These are phyloP conservation scores for Oscheius onirici DNA, from an alignment of 2,888 invertebrate species.

Conservation along the genomic window DNA sequence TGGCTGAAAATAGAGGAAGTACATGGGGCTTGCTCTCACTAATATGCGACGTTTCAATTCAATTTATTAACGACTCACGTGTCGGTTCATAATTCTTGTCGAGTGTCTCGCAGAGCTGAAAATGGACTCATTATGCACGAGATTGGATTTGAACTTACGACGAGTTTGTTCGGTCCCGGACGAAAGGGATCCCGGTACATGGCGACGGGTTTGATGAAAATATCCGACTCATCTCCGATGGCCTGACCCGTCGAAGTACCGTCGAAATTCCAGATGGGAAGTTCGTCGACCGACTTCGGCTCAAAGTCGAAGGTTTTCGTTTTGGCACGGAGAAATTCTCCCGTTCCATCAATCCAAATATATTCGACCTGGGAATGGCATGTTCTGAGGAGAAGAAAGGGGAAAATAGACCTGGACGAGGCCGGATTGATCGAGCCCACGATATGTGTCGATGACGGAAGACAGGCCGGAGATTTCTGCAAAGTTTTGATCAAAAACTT, in stretches of 20 bases:
- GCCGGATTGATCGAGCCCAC: slow-evolving; percentile 48
- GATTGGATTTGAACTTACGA: neutral
- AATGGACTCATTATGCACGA: too few relatives aligned
- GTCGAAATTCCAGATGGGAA: slow-evolving; percentile 73
- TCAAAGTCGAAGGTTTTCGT: slow-evolving; percentile 86
- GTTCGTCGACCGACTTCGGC: slow-evolving; percentile 78
- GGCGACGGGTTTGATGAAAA: slow-evolving; percentile 86
- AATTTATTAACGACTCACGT: slow-evolving; percentile 39
- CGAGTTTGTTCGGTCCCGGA: slow-evolving; percentile 61
- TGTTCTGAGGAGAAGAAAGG: too few relatives aligned
- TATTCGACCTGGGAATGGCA: slow-evolving; percentile 81
- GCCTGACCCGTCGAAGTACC: slow-evolving; percentile 73
- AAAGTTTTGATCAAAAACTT: slow-evolving; percentile 26
- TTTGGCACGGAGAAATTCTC: slow-evolving; percentile 86
- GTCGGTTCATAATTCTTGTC: slow-evolving; percentile 57
- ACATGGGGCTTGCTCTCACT: neutral
- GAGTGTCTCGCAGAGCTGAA: slow-evolving; percentile 57
- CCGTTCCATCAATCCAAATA: slow-evolving; percentile 92
- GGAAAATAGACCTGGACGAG: slow-evolving; percentile 39
- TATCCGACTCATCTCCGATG: slow-evolving; percentile 77
- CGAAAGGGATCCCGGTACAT: slow-evolving; percentile 85
- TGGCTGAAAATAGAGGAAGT: slow-evolving; percentile 50
- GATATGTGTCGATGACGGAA: slow-evolving; percentile 38
- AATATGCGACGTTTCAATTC: neutral
- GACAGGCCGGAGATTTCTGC: slow-evolving; percentile 44